Conservation (phyloP, 2,888 invertebrate genomes). For the Amblyjoppa fuscipennis region DNA sequence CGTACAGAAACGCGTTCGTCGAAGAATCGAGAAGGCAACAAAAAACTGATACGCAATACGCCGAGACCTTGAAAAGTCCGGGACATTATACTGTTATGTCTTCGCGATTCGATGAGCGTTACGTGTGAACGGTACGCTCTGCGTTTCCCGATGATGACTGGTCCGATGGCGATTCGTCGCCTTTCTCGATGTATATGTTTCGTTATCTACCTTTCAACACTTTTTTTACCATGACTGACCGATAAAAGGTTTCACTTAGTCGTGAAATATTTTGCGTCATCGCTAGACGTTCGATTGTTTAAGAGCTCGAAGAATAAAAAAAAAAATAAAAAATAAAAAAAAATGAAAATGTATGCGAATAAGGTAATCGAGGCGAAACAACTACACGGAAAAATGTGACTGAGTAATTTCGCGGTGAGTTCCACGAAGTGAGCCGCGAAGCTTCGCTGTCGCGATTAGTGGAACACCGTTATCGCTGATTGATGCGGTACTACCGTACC, state of each 20-base stretch:
- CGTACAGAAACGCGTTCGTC: slow-evolving; percentile 1
- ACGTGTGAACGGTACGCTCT: neutral
- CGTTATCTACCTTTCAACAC: neutral
- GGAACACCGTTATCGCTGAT: slow-evolving; percentile 62
- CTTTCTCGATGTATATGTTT: neutral
- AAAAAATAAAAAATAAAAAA: too few species aligned
- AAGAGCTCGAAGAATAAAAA: too few species aligned
- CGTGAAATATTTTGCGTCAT: neutral
- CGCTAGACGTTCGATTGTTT: too few species aligned
- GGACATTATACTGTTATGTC: neutral
- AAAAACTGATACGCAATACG: neutral
- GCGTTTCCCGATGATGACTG: slow-evolving; percentile 3
- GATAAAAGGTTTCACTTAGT: too few species aligned
- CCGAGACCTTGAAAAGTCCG: slow-evolving; percentile 24
- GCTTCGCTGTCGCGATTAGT: slow-evolving; percentile 39
- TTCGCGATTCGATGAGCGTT: slow-evolving; percentile 4
- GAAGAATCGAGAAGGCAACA: slow-evolving; percentile 9
- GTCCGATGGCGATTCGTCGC: neutral
- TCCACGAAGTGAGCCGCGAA: slow-evolving; percentile 7
- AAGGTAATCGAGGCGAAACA: too few species aligned
- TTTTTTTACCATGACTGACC: neutral
- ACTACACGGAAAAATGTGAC: neutral
- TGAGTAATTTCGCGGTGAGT: slow-evolving; percentile 47
- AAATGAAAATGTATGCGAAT: too few species aligned
- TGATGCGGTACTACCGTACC: slow-evolving; percentile 45